Base-by-base conservation (phyloP, 2,113 vertebrate genomes). In the Rhadina sibilatrix region DNA sequence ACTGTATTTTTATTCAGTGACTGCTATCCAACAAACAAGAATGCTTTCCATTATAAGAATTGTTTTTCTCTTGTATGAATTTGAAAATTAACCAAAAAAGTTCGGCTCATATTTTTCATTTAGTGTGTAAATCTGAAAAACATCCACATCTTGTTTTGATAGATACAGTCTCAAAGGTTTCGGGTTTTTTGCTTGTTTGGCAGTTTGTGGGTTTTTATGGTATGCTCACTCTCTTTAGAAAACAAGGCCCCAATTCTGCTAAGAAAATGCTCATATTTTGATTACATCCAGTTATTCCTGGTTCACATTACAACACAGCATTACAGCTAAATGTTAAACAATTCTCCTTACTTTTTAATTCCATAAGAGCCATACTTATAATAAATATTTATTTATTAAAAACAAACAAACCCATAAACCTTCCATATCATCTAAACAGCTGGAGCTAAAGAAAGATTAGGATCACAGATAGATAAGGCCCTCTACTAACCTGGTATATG, bases 121-220 rank as follows among this genome's bases (percentile, higher is more conserved):
- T 50, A n/a, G 12, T 37, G n/a, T 28, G 6, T 68, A 83, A 63
- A 72, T 27, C 25, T 64, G 54, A 56, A 64, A 90, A 77, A 3
- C 23, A 61, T 31, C 14, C 14, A 60, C 11, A 35, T 37, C 2
- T 11, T 64, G 5, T 59, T 80, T 87, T 57, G 6, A 44, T 24
- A 44, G 22, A 72, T 37, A 56, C 4, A 47, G 21, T 42, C 37
- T 76, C 23, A 79, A 56, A 37, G 15, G 2, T 25, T 42, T 54
- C 0, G 1, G 2, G 3, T 2, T 42, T 27, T 25, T 19, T 40
- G 5, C 42, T 53, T 72, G 11, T 30, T 72, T 28, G 3, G 20
- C 52, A 65, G 23, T 9, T 27, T 86, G 20, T 47, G 53, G 20
- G 3, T 0, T 46, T 54, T 54, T 59, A 15, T 56, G 8, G 5